phyloP scores from a whole-genome alignment of 2,888 invertebrate species.

The Clepsis dumicolana region DNA sequence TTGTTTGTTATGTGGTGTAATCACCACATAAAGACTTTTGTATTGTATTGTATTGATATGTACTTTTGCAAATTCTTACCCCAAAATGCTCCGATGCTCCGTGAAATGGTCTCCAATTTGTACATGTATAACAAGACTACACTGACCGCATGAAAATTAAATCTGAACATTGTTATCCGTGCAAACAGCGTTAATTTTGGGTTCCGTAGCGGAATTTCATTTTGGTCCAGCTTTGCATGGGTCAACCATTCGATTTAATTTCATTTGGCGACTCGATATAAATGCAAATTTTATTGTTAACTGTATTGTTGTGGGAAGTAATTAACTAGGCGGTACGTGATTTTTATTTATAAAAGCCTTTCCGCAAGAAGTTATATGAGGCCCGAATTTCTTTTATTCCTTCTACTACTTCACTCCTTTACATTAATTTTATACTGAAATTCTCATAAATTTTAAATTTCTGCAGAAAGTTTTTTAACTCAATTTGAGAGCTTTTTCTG shows the following conservation, averaged over 20 bases:
- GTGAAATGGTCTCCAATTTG: conserved; percentile 21
- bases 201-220: conserved; percentile 58
- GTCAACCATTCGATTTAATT: conserved; percentile 56
- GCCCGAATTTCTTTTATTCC: background rate
- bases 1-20: too few species aligned
- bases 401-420: conserved; percentile 6
- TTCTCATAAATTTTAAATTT: conserved; percentile 28
- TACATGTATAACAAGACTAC: conserved; percentile 14
- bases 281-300: conserved; percentile 69
- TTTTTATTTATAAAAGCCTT: conserved; percentile 20
- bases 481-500: conserved; percentile 11
- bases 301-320: conserved; percentile 56
- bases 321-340: conserved; percentile 51
- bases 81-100: background rate
- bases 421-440: background rate
- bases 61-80: too few species aligned
- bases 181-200: conserved; percentile 67
- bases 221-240: conserved; percentile 57
- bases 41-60: too few species aligned
- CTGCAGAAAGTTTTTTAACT: conserved; percentile 24
- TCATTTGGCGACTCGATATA: conserved; percentile 65
- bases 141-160: conserved; percentile 55
- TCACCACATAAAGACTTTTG: too few species aligned
- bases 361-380: background rate
- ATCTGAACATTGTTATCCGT: conserved; percentile 63